phyloP scores from a whole-genome alignment of 2,888 invertebrate genomes.

The Ctena decussata region DNA sequence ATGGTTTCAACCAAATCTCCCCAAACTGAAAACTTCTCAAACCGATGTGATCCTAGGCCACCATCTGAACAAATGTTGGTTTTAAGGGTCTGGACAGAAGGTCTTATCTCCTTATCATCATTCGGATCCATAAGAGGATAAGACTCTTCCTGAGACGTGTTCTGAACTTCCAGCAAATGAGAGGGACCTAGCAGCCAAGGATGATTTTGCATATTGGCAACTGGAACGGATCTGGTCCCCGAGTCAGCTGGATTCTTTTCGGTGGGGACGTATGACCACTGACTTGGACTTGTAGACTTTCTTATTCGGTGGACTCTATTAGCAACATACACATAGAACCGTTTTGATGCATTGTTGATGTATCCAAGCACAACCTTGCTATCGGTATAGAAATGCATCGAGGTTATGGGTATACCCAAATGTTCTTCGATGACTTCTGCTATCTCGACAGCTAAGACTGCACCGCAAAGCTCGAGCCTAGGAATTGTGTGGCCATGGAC shows the following conservation, averaged over 20 bases:
- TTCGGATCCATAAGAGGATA: constrained; percentile 37
- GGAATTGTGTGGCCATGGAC: constrained; percentile 53
- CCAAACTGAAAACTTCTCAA: constrained; percentile 30
- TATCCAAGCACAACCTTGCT: constrained; percentile 61
- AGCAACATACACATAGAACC: constrained; percentile 63
- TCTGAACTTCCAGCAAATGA: background rate
- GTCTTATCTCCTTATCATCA: constrained; percentile 34
- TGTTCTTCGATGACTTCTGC: constrained; percentile 19
- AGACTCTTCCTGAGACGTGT: background rate
- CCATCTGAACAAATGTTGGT: background rate
- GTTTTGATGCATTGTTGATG: constrained; percentile 37
- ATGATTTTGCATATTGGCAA: constrained; percentile 18
- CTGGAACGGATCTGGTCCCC: constrained; percentile 28
- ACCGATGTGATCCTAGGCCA: background rate
- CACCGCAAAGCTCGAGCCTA: constrained; percentile 61
- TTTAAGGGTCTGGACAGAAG: background rate
- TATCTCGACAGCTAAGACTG: constrained; percentile 43
- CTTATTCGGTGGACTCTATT: constrained; percentile 52
- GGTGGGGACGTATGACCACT: constrained; percentile 57
- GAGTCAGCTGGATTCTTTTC: constrained; percentile 53
- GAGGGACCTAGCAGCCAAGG: constrained; percentile 43
- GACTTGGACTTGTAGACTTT: constrained; percentile 13
- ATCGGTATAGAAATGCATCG: constrained; percentile 52
- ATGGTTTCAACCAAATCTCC: constrained; percentile 22
- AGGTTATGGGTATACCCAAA: constrained; percentile 8